phyloP scores from a whole-genome alignment of 2,888 invertebrate genomes.

The Smittia sp. region DNA sequence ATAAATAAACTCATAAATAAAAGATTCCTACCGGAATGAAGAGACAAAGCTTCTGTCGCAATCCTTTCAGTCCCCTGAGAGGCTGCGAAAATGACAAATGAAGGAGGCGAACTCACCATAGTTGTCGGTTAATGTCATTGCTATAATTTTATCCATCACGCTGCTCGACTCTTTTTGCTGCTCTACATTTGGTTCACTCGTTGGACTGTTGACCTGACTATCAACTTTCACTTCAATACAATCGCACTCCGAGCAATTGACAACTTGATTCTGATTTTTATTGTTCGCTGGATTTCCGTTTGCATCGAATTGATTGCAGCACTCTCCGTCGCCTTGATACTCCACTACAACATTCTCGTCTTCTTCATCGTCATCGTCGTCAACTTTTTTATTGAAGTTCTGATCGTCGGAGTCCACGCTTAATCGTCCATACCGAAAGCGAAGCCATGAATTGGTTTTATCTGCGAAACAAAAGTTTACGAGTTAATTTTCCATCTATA shows the following conservation, averaged over 20 bases:
- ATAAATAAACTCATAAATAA: too few relatives aligned
- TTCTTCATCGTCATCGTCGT: constrained; percentile 18
- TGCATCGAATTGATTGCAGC: constrained; percentile 11
- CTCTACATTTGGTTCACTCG: constrained; percentile 16
- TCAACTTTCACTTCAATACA: constrained; percentile 41
- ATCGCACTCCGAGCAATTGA: not conserved
- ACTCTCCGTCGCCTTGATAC: not conserved
- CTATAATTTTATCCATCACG: constrained; percentile 53
- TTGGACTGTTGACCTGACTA: not conserved
- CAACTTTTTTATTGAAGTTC: constrained; percentile 43
- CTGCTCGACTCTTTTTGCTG: constrained; percentile 47
- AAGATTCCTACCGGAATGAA: too few relatives aligned
- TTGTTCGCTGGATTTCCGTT: constrained; percentile 18
- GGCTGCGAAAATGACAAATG: not conserved
- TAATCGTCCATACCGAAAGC: constrained; percentile 53
- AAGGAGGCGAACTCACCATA: constrained; percentile 49
- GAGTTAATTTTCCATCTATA: not conserved
- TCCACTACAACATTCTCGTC: not conserved
- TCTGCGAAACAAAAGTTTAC: not conserved
- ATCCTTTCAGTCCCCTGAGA: too few relatives aligned
- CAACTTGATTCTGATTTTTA: not conserved
- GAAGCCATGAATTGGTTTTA: constrained; percentile 51
- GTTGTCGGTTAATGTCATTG: constrained; percentile 52
- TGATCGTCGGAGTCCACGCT: constrained; percentile 52
- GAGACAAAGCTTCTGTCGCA: too few relatives aligned